A percentile compares a stretch with the other conserved stretches of the same genome.
Evolutionary conservation across 2,113 vertebrate genomes (phyloP).

Genomic region (Mellivora capensis): DNA sequence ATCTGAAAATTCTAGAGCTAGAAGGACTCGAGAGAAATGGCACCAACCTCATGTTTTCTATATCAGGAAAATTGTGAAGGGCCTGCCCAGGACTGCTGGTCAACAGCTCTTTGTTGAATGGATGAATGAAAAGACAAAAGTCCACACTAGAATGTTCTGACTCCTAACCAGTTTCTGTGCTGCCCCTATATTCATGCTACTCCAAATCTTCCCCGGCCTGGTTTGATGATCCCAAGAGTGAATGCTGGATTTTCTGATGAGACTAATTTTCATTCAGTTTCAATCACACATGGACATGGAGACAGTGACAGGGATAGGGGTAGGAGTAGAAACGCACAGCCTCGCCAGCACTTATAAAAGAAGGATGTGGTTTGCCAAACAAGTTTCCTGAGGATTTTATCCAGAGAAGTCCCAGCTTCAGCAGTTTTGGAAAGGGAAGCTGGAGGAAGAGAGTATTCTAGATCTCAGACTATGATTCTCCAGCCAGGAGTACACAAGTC

Average conservation of each 20-base stretch:
- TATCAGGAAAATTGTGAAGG: not conserved
- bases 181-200: not conserved
- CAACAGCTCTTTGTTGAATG: not conserved
- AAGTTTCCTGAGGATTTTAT: not conserved
- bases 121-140: not conserved
- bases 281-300: not conserved
- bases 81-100: not conserved
- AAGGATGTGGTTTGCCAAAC: not conserved
- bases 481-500: not conserved
- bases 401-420: not conserved
- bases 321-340: not conserved
- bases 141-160: not conserved
- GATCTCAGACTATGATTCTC: not conserved
- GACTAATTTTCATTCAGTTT: not conserved
- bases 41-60: not conserved
- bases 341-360: not conserved
- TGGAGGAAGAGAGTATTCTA: not conserved
- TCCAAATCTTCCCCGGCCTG: not conserved
- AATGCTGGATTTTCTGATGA: not conserved
- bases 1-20: not conserved
- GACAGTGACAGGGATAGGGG: not conserved
- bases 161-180: not conserved
- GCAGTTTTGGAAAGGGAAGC: not conserved
- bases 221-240: not conserved
- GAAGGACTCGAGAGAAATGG: not conserved